Percentiles rank a stretch among this genome's conserved stretches.
These are phyloP conservation scores for Scatophagus argus DNA, from an alignment of 2,113 vertebrate species.

Conservation along the genomic window DNA sequence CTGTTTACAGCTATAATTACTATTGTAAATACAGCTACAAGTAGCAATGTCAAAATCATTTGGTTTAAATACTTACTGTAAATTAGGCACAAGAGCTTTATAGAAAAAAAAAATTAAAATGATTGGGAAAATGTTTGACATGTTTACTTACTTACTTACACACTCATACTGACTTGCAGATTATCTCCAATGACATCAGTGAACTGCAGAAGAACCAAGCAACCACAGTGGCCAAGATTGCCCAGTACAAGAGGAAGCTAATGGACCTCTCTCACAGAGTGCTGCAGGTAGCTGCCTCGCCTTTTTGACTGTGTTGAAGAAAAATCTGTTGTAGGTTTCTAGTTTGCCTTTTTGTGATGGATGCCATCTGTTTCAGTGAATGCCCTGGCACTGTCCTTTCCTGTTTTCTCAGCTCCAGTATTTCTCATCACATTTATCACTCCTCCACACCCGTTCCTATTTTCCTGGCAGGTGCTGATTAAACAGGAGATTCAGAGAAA, in stretches of 20 bases:
- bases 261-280: slow-evolving; percentile 97
- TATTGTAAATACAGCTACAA: slow-evolving; percentile 8
- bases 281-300: slow-evolving; percentile 87
- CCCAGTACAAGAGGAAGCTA: slow-evolving; percentile 97
- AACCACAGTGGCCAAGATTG: slow-evolving; percentile 95
- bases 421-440: background rate
- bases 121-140: background rate
- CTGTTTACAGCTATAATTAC: slow-evolving; percentile 10
- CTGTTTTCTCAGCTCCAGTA: background rate
- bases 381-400: background rate
- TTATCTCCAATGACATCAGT: slow-evolving; percentile 96
- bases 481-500: slow-evolving; percentile 99
- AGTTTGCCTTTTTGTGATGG: background rate
- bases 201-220: slow-evolving; percentile 98
- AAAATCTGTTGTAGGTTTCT: too few relatives aligned
- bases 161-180: slow-evolving; percentile 79
- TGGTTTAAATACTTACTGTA: background rate
- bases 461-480: slow-evolving; percentile 89
- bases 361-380: slow-evolving; percentile 13
- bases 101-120: background rate
- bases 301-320: background rate
- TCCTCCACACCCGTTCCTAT: background rate
- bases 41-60: background rate
- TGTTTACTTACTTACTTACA: background rate
- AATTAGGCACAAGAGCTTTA: too few relatives aligned